Percentiles rank a stretch among this genome's conserved stretches.
phyloP scores from a whole-genome alignment of 2,797 vertebrate species.

The Myotis vivesi region DNA sequence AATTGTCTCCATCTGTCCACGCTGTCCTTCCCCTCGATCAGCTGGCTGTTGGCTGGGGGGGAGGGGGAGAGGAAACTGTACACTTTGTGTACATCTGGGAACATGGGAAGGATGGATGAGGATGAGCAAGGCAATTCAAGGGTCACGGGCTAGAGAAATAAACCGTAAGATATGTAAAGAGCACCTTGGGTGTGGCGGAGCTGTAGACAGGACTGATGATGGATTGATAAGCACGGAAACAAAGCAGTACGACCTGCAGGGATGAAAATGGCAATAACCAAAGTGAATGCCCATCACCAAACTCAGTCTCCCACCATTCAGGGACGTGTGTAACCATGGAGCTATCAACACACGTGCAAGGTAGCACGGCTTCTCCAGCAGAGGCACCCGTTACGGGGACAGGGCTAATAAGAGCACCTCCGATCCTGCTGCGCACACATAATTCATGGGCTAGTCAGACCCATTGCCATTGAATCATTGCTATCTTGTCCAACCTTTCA shows the following conservation, averaged over 20 bases:
- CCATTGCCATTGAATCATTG: slow-evolving; percentile 80
- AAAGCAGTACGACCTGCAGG: neutral
- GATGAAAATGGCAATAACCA: neutral
- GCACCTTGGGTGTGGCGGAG: neutral
- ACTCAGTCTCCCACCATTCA: neutral
- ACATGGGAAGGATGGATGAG: neutral
- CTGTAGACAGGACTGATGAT: fast-evolving
- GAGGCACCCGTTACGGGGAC: neutral
- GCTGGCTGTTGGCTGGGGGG: neutral
- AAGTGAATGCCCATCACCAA: neutral
- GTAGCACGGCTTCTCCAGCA: neutral
- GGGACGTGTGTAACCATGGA: neutral
- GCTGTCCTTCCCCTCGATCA: neutral
- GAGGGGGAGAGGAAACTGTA: neutral
- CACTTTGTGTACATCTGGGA: neutral
- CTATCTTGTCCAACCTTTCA: slow-evolving; percentile 74
- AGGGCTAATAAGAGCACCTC: slow-evolving; percentile 63
- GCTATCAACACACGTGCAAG: neutral
- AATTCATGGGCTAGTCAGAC: slow-evolving; percentile 76
- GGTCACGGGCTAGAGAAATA: neutral
- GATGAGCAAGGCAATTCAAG: neutral
- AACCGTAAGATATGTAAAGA: neutral
- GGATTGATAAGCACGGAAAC: neutral
- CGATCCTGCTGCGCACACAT: neutral
- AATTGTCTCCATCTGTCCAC: neutral